Evolutionary conservation across 2,113 vertebrate genomes (phyloP).

Genomic region (Callospermophilus lateralis): DNA sequence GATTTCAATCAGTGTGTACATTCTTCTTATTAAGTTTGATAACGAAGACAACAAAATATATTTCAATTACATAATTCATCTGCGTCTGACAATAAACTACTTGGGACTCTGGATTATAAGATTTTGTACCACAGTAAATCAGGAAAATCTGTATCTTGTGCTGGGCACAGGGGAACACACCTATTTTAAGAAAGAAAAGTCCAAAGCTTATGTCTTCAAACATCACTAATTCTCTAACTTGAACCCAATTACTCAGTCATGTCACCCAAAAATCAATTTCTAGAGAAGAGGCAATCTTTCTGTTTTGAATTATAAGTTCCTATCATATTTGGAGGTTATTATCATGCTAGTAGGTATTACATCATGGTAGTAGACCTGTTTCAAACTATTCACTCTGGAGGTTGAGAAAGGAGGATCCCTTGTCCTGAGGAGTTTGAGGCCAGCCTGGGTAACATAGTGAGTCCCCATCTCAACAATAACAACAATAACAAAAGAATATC

Average conservation of each 20-base stretch:
- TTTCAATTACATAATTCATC: not conserved
- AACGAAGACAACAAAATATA: not conserved
- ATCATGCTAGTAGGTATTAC: not conserved
- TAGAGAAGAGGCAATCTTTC: conserved; percentile 39
- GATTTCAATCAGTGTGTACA: not conserved
- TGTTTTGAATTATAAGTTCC: not conserved
- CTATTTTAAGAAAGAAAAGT: not conserved
- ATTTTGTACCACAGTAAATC: not conserved
- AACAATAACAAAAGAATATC: not conserved
- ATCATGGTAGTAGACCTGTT: not conserved
- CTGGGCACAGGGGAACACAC: not conserved
- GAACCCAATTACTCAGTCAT: not conserved
- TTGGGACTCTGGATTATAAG: not conserved
- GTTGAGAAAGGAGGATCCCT: not conserved
- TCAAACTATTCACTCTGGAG: not conserved
- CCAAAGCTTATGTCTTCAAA: conserved; percentile 20
- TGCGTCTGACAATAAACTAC: not conserved
- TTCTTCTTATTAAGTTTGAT: not conserved
- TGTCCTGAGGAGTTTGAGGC: not conserved
- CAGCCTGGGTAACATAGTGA: not conserved
- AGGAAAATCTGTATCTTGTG: not conserved
- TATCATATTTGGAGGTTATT: conserved; percentile 54
- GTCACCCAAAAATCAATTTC: not conserved
- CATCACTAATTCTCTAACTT: not conserved
- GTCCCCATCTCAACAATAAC: not conserved